Evolutionary conservation across 2,888 invertebrate species (phyloP).

Genomic region (Nomada fucata): DNA sequence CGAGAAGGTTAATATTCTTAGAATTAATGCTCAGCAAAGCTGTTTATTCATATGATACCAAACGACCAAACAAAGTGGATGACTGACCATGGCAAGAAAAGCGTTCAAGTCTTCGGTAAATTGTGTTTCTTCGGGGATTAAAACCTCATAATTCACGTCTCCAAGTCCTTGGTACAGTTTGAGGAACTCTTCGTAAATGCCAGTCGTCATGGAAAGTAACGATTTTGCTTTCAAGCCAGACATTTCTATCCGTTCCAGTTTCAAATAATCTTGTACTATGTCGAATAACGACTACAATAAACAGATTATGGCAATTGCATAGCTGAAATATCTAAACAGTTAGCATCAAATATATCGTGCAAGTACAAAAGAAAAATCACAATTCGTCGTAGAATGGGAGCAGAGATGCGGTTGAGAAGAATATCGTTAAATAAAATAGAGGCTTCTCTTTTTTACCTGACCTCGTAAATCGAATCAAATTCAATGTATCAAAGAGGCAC

Average conservation of each 20-base stretch:
- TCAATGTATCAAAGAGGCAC: no score
- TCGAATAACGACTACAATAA: constrained; percentile 87
- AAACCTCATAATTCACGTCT: constrained; percentile 89
- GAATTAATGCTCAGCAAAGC: background rate
- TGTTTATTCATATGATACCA: background rate
- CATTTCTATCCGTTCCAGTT: constrained; percentile 94
- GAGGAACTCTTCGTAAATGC: constrained; percentile 81
- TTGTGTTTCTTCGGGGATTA: constrained; percentile 88
- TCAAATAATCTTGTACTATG: constrained; percentile 92
- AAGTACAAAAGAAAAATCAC: background rate
- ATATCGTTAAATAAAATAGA: no score
- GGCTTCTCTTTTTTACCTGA: no score
- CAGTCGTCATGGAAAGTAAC: constrained; percentile 85
- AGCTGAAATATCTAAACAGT: background rate
- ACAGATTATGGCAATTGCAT: constrained; percentile 13
- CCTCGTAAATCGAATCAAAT: no score
- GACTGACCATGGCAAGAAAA: constrained; percentile 48
- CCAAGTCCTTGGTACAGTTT: constrained; percentile 78
- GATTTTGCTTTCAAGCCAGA: constrained; percentile 89
- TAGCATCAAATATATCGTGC: background rate
- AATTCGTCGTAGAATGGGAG: background rate
- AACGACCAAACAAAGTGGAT: no score
- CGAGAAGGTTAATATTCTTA: background rate
- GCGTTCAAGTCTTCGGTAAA: constrained; percentile 87
- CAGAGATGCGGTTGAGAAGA: no score